Evolutionary conservation across 2,113 vertebrate genomes (phyloP).

Genomic region (Plecturocebus donacophilus): DNA sequence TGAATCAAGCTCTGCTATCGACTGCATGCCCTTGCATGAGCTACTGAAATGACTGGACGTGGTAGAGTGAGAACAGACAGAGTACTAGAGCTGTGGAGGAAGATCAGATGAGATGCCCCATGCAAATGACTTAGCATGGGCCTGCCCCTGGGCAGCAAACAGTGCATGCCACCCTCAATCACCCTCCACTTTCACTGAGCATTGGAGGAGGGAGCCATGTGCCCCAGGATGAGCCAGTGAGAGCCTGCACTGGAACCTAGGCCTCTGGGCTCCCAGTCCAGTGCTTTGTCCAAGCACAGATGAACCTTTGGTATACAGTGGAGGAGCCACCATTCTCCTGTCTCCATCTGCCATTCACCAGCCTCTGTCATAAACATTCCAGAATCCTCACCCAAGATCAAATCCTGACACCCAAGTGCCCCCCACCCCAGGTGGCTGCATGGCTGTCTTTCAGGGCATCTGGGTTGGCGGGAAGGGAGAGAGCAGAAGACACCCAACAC

Average conservation of each 20-base stretch:
- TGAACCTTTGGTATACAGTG: not conserved
- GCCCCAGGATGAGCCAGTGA: not conserved
- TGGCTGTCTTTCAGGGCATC: fast-evolving
- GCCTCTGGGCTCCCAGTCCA: not conserved
- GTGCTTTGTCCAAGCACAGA: too few species aligned
- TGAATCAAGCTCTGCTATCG: fast-evolving
- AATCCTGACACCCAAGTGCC: not conserved
- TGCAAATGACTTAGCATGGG: fast-evolving
- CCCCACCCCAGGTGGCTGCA: fast-evolving
- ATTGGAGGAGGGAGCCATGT: too few species aligned
- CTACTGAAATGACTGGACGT: fast-evolving
- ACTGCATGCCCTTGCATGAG: fast-evolving
- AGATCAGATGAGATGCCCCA: fast-evolving
- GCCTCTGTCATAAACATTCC: not conserved
- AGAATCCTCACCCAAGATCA: not conserved
- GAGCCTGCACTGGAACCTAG: not conserved
- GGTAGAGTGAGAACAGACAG: not conserved
- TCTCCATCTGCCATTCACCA: fast-evolving
- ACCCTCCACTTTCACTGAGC: fast-evolving
- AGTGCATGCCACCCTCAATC: fast-evolving
- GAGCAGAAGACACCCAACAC: not conserved
- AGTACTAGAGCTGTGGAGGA: fast-evolving
- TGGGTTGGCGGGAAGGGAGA: not conserved
- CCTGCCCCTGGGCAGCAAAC: not conserved
- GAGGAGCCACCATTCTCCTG: not conserved